phyloP scores from a whole-genome alignment of 37 sponge, comb jelly and placozoan genomes.

The Axinella damicornis region DNA sequence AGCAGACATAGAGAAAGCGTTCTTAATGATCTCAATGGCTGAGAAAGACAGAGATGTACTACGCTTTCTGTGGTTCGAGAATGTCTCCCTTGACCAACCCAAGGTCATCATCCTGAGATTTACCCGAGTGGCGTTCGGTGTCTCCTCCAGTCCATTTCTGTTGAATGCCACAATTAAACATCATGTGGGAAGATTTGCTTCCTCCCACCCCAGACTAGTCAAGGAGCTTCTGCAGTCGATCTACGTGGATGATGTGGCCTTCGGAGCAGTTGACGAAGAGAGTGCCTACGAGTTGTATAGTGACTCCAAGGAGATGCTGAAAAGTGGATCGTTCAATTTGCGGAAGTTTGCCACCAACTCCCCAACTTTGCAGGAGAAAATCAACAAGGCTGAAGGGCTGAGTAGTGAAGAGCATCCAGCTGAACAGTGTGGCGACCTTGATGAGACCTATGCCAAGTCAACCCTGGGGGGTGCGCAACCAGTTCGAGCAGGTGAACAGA shows the following conservation, averaged over 20 bases:
- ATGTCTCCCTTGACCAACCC: background rate
- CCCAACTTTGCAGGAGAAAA: background rate
- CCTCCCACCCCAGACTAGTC: constrained; percentile 9
- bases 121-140: constrained; percentile 29
- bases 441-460: constrained; percentile 5
- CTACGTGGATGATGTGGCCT: constrained; percentile 34
- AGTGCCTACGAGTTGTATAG: constrained; percentile 15
- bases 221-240: constrained; percentile 17
- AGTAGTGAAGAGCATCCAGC: too few relatives aligned
- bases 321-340: constrained; percentile 18
- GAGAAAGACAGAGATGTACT: constrained; percentile 33
- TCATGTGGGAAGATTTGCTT: constrained; percentile 6
- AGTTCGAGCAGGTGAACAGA: constrained; percentile 7
- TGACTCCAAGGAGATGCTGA: constrained; percentile 4
- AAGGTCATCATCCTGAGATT: constrained; percentile 17
- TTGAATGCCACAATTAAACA: constrained; percentile 29
- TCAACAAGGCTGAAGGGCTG: background rate
- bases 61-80: constrained; percentile 34
- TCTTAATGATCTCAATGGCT: background rate
- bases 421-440: too few relatives aligned
- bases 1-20: constrained; percentile 38
- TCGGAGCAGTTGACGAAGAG: constrained; percentile 25
- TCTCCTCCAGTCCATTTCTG: constrained; percentile 37
- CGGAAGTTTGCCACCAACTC: constrained; percentile 32
- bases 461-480: background rate